Base-by-base conservation (phyloP, 2,797 vertebrate species). In the Sarcoramphus papa region DNA sequence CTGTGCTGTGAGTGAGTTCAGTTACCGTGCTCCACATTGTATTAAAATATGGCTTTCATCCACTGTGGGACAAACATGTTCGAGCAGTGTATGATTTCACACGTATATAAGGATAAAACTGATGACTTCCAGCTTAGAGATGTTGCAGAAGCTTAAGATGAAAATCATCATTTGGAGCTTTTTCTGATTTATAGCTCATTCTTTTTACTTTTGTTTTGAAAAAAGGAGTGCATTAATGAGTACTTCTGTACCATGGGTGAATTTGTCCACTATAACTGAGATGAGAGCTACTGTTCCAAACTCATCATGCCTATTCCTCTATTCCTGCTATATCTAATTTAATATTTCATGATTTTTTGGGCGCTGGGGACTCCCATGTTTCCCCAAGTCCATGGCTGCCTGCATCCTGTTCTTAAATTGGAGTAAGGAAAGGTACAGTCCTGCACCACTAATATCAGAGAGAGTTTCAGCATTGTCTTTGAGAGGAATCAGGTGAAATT, bases 141-240 rank as follows among this genome's bases (percentile, higher is more conserved):
- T 25, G 16, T 21, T 83, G 21, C 30, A 63, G 72, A 88, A 90
- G 12, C 30, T 80, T 33, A 85, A 48, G 48, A 48, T 2, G 3
- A 86, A 93, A 83, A 74, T 59, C 7, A 50, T 50, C 2, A 23
- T 65, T 54, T 70, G 5, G 27, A 62, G 10, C 5, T 84, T 83
- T 80, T 84, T 64, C 23, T 4, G 10, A 67, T 65, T 57, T 57
- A 27, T 33, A 37, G 7, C 1, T 65, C 2, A 12, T 13, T 65
- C 1, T 50, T 85, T 70, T 80, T 13, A 9, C 3, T n/a, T 50
- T 20, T 35, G 7, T 67, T 16, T 37, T 56, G 16, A 21, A 48
- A 30, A 51, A 56, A 28, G 0, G 17, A 17, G 4, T 59, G 3
- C 3, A 2, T 53, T 85, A 54, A 12, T 41, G 3, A 35, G 1